Percentiles rank a stretch among this genome's conserved stretches.
Evolutionary conservation across 2,797 vertebrate species (phyloP).

Genomic region (Sebastes ruberrimus): DNA sequence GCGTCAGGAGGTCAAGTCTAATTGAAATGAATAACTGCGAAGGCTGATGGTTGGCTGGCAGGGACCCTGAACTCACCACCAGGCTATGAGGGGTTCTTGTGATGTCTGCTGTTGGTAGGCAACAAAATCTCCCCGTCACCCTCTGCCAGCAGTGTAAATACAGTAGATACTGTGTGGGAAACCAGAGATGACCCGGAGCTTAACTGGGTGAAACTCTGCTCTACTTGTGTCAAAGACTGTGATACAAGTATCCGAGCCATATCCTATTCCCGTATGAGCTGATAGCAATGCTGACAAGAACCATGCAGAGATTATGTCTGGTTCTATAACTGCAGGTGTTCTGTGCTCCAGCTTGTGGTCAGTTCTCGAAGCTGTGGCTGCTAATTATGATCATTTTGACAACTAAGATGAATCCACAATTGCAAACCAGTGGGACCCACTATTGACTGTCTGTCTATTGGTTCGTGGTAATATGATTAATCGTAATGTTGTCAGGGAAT

Average conservation of each 20-base stretch:
- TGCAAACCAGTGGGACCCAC: neutral
- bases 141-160: slow-evolving; percentile 13
- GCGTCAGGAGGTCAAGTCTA: neutral
- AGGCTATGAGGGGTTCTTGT: neutral
- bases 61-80: slow-evolving; percentile 29
- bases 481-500: neutral
- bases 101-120: slow-evolving; percentile 45
- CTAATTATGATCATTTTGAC: neutral
- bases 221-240: slow-evolving; percentile 16
- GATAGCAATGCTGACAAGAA: neutral
- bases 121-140: slow-evolving; percentile 11
- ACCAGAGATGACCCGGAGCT: slow-evolving; percentile 43
- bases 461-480: neutral
- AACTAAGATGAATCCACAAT: neutral
- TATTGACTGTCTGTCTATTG: neutral
- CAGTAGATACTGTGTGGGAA: slow-evolving; percentile 32
- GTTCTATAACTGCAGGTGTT: neutral
- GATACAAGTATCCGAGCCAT: neutral
- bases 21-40: slow-evolving; percentile 42
- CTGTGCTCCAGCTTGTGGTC: neutral
- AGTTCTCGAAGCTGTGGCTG: neutral
- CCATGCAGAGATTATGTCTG: neutral
- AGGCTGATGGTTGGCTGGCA: slow-evolving; percentile 19
- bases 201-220: slow-evolving; percentile 39
- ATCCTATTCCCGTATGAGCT: neutral